Evolutionary conservation across 2,797 vertebrate genomes (phyloP).

Genomic region (Phataginus tetradactyla): DNA sequence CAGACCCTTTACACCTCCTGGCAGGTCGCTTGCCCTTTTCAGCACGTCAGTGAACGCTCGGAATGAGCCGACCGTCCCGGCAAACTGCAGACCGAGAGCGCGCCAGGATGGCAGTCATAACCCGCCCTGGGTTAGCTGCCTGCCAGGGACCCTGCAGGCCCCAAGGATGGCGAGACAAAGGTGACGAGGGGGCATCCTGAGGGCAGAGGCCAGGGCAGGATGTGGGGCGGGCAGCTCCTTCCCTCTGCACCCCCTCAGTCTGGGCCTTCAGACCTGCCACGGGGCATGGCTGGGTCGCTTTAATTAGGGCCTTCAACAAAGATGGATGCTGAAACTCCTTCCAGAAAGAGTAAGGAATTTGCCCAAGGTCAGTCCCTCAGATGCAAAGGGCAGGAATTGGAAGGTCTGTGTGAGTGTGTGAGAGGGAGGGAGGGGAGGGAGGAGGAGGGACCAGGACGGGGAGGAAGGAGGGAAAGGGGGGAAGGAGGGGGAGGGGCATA

Average conservation of each 20-base stretch:
- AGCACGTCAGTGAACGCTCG: background rate
- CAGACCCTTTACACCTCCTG: background rate
- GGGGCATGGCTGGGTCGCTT: fast-evolving
- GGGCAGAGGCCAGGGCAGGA: background rate
- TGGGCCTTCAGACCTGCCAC: background rate
- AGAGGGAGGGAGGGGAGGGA: background rate
- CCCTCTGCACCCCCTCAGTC: background rate
- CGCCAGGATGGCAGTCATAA: fast-evolving
- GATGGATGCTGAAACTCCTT: background rate
- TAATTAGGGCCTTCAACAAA: background rate
- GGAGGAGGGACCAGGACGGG: no score
- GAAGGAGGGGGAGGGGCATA: no score
- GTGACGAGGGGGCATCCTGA: fast-evolving
- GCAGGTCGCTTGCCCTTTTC: no score
- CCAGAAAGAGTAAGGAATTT: no score
- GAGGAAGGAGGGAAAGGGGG: no score
- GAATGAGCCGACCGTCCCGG: background rate
- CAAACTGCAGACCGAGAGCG: fast-evolving
- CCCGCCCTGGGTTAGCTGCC: background rate
- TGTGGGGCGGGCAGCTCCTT: background rate
- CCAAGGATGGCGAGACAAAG: background rate
- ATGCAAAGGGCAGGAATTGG: background rate
- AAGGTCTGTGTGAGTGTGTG: no score
- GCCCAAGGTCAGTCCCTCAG: background rate
- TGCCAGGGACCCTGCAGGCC: background rate